Percentiles rank a stretch among this genome's conserved stretches.
Conservation (phyloP, 2,113 vertebrate genomes). For the Scomber colias region DNA sequence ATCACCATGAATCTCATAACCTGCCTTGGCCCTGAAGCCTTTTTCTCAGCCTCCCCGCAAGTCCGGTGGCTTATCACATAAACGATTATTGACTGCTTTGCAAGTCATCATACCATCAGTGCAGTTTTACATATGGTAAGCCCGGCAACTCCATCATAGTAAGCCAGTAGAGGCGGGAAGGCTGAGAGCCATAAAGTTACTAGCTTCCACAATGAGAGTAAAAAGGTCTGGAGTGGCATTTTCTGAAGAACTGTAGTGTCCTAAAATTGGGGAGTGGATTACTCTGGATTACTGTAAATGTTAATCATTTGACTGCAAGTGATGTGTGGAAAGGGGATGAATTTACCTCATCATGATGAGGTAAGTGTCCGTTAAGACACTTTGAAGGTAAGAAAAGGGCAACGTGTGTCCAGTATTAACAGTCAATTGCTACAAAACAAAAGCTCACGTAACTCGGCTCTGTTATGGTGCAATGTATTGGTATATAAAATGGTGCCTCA, state of each 20-base stretch:
- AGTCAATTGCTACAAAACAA: slow-evolving; percentile 38
- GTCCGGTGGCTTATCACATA: slow-evolving; percentile 75
- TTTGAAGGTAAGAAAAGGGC: slow-evolving; percentile 53
- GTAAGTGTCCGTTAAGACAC: slow-evolving; percentile 1
- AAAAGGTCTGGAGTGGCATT: slow-evolving; percentile 22
- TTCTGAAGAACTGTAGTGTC: slow-evolving; percentile 8
- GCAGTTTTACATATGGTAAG: slow-evolving; percentile 75
- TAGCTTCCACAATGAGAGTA: slow-evolving; percentile 31
- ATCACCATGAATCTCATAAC: slow-evolving; percentile 72
- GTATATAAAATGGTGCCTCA: slow-evolving; percentile 80
- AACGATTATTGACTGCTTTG: slow-evolving; percentile 76
- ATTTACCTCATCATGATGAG: slow-evolving; percentile 22
- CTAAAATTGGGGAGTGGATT: slow-evolving; percentile 35
- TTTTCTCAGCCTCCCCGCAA: slow-evolving; percentile 62
- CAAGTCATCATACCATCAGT: slow-evolving; percentile 68
- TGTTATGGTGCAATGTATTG: slow-evolving; percentile 73
- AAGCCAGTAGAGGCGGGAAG: slow-evolving; percentile 56
- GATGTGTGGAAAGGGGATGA: slow-evolving; percentile 13
- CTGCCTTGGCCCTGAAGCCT: slow-evolving; percentile 48
- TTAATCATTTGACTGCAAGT: slow-evolving; percentile 36
- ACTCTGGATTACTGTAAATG: slow-evolving; percentile 32
- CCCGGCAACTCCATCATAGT: slow-evolving; percentile 67
- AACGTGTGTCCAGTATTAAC: slow-evolving; percentile 3
- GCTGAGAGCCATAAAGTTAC: slow-evolving; percentile 23
- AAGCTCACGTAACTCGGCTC: slow-evolving; percentile 61